Base-by-base conservation (phyloP, 2,113 vertebrate genomes). In the Danionella cerebrum region DNA sequence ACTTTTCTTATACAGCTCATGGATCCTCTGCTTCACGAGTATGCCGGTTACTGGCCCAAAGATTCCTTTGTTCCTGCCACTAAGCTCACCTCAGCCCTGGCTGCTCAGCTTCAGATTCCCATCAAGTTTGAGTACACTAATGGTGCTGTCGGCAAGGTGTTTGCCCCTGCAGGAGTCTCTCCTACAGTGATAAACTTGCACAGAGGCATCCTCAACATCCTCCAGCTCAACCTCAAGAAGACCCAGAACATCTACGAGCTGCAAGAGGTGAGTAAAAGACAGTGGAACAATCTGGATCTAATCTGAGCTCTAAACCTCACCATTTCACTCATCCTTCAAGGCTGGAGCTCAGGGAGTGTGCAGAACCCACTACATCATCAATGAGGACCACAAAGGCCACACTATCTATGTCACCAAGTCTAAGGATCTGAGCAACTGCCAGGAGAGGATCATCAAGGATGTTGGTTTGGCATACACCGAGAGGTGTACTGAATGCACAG, bases 341-440 rank as follows among this genome's bases (percentile, higher is more conserved):
- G 82, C 78, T 42, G 90, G 91, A 74, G 78, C 83, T 79, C 89
- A 89, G 72, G 93, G 93, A 42, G 79, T 92, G 51, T 96, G 93
- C 84, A 88, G 88, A 24, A 90, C 90, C 0, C 81, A 84, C 52
- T 93, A 92, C 1, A 29, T 87, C 69, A 82, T 91, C 76, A 87
- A 77, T 75, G 89, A 93, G 64, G 85, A 92, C 27, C 78, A 16
- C 35, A 86, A 81, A 67, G 82, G 81, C 25, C 62, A 78, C 1
- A 60, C 77, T 11, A 57, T 84, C 22, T 65, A 65, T 44, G 24
- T 91, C 31, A 89, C 83, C 53, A 95, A 88, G 79, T 86, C 86
- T n/a, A 87, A 88, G 53, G 89, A 95, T 69, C 69, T 90, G 55
- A 88, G 78, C 60, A 82, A 88, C 38, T 93, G 92, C 55, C 86